Evolutionary conservation across 2,797 vertebrate genomes (phyloP).

Genomic region (Cryptoblepharus egeriae): DNA sequence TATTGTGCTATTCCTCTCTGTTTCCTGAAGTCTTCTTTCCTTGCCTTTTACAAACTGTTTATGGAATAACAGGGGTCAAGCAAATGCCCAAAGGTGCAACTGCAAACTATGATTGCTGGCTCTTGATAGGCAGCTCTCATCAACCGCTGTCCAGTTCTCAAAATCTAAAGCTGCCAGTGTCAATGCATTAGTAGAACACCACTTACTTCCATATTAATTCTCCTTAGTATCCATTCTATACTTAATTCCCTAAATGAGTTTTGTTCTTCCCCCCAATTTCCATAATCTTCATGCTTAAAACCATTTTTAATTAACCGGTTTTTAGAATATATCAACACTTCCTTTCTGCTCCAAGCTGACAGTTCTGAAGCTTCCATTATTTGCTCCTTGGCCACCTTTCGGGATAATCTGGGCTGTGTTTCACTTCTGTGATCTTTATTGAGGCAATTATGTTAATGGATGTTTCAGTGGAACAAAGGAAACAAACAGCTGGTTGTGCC

Average conservation of each 20-base stretch:
- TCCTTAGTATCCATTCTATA: background rate
- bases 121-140: background rate
- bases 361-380: background rate
- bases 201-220: background rate
- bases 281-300: slow-evolving; percentile 12
- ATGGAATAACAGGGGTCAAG: background rate
- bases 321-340: background rate
- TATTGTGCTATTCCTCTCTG: background rate
- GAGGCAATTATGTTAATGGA: slow-evolving; percentile 4
- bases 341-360: background rate
- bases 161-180: background rate
- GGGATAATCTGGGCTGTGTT: slow-evolving; percentile 13
- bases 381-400: background rate
- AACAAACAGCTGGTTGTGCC: background rate
- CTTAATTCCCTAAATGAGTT: slow-evolving; percentile 14
- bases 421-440: background rate
- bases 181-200: background rate
- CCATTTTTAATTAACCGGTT: slow-evolving; percentile 10
- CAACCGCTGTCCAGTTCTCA: background rate
- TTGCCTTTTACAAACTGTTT: background rate
- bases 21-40: background rate
- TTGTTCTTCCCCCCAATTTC: background rate
- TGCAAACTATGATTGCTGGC: no score
- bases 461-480: background rate
- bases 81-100: background rate